A percentile compares a stretch with the other conserved stretches of the same genome.
Evolutionary conservation across 2,797 vertebrate genomes (phyloP).

Genomic region (Sebastes steindachneri): DNA sequence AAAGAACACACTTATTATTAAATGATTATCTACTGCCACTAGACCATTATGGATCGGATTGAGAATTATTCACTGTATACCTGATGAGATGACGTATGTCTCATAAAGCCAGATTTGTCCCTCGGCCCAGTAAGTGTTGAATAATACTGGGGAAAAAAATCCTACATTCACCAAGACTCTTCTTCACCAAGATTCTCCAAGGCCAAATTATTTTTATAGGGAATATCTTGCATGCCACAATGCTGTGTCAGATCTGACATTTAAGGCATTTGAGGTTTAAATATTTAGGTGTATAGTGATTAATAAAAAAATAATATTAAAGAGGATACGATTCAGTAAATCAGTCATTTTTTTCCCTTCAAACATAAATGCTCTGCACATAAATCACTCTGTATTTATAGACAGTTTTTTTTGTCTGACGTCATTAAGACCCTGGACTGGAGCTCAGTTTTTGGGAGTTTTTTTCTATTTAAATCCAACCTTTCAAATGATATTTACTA

Average conservation of each 20-base stretch:
- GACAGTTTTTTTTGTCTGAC: not conserved
- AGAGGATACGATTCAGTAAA: not conserved
- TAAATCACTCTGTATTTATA: not conserved
- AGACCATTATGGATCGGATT: constrained; percentile 63
- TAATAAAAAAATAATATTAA: not conserved
- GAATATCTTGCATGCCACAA: not conserved
- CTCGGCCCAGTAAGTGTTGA: not conserved
- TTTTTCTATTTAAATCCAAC: not conserved
- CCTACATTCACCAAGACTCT: not conserved
- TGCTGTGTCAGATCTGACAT: not conserved
- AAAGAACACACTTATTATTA: constrained; percentile 91
- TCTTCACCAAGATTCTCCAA: too few relatives aligned
- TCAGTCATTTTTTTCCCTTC: not conserved
- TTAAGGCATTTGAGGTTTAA: not conserved
- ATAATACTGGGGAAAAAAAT: not conserved
- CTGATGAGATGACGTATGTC: constrained; percentile 2
- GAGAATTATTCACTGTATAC: constrained; percentile 7
- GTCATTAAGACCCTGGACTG: not conserved
- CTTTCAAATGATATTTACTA: not conserved
- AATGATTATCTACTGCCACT: constrained; percentile 89
- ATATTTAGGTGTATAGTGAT: not conserved
- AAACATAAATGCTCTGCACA: not conserved
- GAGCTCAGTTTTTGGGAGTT: not conserved
- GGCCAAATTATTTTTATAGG: not conserved
- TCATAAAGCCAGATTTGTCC: not conserved